Conservation (phyloP, 2,797 vertebrate species). For the Novumbra hubbsi region DNA sequence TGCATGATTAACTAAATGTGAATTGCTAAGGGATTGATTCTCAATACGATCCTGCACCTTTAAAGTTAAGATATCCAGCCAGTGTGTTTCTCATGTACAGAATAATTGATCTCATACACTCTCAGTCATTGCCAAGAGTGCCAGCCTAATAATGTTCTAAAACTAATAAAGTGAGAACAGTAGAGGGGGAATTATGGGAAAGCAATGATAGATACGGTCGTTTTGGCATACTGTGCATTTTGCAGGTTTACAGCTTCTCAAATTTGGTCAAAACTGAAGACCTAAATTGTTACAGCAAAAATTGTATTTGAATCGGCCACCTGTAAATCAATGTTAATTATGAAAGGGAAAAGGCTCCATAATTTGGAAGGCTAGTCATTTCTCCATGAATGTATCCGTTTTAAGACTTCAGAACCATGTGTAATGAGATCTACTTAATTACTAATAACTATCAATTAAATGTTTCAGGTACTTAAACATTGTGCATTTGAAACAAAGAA, state of each 20-base stretch:
- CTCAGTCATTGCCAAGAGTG: constrained; percentile 40
- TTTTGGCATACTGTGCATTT: constrained; percentile 17
- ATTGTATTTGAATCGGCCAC: neutral
- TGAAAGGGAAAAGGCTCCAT: neutral
- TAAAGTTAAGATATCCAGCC: constrained; percentile 46
- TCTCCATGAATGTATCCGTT: neutral
- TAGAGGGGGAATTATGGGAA: constrained; percentile 36
- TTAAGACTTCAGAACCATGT: neutral
- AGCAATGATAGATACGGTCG: constrained; percentile 21
- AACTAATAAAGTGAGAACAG: constrained; percentile 59
- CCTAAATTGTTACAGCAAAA: neutral
- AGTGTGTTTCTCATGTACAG: constrained; percentile 19
- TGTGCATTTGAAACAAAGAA: neutral
- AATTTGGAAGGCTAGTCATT: neutral
- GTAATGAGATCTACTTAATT: neutral
- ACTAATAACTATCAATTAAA: constrained; percentile 20
- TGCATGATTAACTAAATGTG: neutral
- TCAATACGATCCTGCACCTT: constrained; percentile 23
- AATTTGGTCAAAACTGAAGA: neutral
- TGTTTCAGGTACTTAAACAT: neutral
- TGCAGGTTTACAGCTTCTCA: constrained; percentile 23
- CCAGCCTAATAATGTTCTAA: constrained; percentile 56
- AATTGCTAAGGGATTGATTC: neutral
- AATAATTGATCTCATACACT: constrained; percentile 39
- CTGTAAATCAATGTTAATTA: constrained; percentile 13